Evolutionary conservation across 2,113 vertebrate genomes (phyloP).

Genomic region (Tragulus kanchil): DNA sequence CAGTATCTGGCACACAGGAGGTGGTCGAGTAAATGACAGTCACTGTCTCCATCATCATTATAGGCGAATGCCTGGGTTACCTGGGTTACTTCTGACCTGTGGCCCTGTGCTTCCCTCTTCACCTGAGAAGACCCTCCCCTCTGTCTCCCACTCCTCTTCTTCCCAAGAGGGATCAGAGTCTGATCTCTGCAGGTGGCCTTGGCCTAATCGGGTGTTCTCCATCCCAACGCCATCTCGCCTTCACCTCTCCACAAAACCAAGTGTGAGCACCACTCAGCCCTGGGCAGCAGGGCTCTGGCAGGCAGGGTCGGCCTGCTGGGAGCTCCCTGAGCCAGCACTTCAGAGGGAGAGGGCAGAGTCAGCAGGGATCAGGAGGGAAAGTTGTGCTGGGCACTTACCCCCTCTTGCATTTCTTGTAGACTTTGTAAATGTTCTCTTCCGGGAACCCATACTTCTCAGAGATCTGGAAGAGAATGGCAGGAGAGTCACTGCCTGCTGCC

Average conservation of each 20-base stretch:
- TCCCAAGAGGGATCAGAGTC: neutral
- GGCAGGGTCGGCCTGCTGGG: neutral
- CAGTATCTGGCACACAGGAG: neutral
- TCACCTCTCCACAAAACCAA: neutral
- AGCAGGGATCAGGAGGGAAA: accelerated
- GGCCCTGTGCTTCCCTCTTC: no score
- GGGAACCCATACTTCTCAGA: constrained; percentile 98
- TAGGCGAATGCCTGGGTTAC: neutral
- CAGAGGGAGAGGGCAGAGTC: neutral
- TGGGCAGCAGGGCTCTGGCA: neutral
- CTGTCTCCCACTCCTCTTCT: neutral
- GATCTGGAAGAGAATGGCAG: constrained; percentile 88
- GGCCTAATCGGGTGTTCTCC: neutral
- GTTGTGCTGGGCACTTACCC: constrained; percentile 90
- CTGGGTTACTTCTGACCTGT: neutral
- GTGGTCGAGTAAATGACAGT: neutral
- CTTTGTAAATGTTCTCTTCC: constrained; percentile 96
- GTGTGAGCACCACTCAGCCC: neutral
- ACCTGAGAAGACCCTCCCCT: neutral
- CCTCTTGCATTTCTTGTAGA: constrained; percentile 99
- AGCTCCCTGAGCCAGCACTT: neutral
- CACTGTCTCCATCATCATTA: no score
- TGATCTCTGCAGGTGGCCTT: neutral
- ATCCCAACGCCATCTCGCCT: neutral
- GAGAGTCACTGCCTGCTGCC: neutral